Conservation (phyloP, 2,113 vertebrate genomes). For the Perognathus longimembris region DNA sequence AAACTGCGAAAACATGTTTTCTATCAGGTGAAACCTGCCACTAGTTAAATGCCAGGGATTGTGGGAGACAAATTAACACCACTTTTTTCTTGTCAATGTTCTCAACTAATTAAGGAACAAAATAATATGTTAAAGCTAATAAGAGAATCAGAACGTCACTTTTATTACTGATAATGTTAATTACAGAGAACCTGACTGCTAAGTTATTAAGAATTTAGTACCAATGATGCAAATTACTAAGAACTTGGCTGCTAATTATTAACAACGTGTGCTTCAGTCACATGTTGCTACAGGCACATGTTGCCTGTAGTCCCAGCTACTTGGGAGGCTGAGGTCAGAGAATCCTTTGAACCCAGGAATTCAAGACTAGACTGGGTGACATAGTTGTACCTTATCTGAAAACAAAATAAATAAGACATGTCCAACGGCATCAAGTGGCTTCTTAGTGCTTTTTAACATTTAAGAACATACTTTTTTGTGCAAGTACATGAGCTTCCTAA, state of each 20-base stretch:
- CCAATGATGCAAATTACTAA: no score
- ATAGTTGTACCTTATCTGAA: neutral
- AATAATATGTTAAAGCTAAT: neutral
- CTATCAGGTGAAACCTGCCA: neutral
- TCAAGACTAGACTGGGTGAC: neutral
- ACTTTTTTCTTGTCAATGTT: neutral
- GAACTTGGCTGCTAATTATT: no score
- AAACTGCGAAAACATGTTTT: neutral
- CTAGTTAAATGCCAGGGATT: neutral
- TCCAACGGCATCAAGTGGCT: neutral
- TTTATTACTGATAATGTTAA: neutral
- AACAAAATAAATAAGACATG: neutral
- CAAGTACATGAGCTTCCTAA: neutral
- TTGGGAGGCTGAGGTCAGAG: neutral
- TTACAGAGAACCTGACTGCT: neutral
- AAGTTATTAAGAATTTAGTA: no score
- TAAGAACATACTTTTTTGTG: neutral
- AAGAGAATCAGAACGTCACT: neutral
- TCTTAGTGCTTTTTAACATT: constrained; percentile 4
- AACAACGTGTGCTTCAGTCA: no score
- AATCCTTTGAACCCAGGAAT: neutral
- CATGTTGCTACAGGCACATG: neutral
- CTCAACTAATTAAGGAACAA: neutral
- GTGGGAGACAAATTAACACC: neutral
- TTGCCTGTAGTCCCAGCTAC: neutral